Percentiles rank a stretch among this genome's conserved stretches.
phyloP scores from a whole-genome alignment of 2,888 invertebrate genomes.

The Harpalus rufipes region DNA sequence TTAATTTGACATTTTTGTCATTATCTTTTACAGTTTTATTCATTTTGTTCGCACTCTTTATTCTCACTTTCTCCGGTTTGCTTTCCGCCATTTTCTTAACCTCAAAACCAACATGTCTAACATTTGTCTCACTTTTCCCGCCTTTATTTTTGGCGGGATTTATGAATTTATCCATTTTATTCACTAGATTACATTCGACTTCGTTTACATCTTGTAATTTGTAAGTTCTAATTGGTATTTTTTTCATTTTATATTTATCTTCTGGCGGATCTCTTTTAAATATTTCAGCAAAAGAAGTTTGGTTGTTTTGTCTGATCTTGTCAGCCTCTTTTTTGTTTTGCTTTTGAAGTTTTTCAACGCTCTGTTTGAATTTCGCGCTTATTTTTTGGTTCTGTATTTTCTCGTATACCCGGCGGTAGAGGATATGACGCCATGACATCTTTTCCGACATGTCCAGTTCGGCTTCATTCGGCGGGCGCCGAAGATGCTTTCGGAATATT shows the following conservation, averaged over 20 bases:
- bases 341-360: constrained; percentile 3
- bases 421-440: constrained; percentile 57
- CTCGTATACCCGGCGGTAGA: neutral
- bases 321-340: constrained; percentile 34
- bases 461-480: constrained; percentile 56
- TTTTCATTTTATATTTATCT: constrained; percentile 26
- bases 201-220: neutral
- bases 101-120: neutral
- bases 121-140: constrained; percentile 6
- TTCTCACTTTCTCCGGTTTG: constrained; percentile 6
- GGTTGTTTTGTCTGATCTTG: constrained; percentile 19
- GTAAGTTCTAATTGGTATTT: constrained; percentile 28
- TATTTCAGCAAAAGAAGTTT: neutral
- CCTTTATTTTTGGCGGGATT: neutral
- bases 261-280: neutral
- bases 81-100: neutral
- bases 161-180: neutral
- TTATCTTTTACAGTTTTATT: neutral
- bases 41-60: neutral
- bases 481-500: constrained; percentile 69
- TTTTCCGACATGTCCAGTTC: constrained; percentile 38
- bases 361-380: constrained; percentile 41
- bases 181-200: neutral
- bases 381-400: constrained; percentile 27
- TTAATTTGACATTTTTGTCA: constrained; percentile 9